These are phyloP conservation scores for Megaceryle alcyon DNA, from an alignment of 2,797 vertebrate species.

Conservation along the genomic window DNA sequence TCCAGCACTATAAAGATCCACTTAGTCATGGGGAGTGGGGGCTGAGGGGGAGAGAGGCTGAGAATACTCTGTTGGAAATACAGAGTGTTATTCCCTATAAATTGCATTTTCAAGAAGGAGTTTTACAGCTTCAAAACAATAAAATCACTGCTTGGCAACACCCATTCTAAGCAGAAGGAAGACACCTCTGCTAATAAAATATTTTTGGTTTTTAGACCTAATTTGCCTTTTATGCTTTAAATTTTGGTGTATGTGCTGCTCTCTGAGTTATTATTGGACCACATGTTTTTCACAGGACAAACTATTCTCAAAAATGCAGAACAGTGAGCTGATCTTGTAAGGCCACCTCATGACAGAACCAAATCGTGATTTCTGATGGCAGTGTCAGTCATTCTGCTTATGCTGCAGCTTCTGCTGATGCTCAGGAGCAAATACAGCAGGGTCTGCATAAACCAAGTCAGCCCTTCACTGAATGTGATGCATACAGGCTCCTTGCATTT, in stretches of 20 bases:
- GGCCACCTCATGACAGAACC: neutral
- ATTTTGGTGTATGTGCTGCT: neutral
- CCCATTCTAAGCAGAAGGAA: neutral
- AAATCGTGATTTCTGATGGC: neutral
- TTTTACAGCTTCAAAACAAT: neutral
- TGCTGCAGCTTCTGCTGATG: neutral
- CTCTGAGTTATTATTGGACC: neutral
- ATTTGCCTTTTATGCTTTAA: neutral
- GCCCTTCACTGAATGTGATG: neutral
- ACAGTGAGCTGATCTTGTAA: neutral
- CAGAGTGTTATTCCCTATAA: neutral
- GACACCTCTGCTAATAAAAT: neutral
- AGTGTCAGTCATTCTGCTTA: neutral
- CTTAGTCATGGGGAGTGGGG: neutral
- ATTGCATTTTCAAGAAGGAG: neutral
- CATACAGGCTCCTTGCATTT: neutral
- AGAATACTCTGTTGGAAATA: neutral
- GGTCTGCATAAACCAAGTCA: neutral
- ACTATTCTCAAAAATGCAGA: neutral
- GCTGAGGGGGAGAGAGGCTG: neutral
- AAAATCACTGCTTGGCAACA: neutral
- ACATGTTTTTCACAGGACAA: neutral
- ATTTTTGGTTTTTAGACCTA: neutral
- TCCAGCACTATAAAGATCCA: neutral
- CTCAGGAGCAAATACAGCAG: neutral